Evolutionary conservation across 53 echinoderm and acorn worm genomes (phyloP).

Genomic region (Glandiceps talaboti): DNA sequence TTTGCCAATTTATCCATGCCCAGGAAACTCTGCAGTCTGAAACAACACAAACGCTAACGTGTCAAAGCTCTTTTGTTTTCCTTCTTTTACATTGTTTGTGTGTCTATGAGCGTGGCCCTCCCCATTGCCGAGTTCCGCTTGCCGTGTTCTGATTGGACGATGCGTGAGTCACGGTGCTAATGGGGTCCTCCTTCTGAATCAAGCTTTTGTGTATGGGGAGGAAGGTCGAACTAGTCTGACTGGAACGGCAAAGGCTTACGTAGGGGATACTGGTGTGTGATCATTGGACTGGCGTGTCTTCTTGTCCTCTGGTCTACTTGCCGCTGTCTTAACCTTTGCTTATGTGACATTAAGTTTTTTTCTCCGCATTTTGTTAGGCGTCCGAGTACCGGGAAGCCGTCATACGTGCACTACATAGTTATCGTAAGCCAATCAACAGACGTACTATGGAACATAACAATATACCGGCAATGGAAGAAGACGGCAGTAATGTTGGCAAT

Average conservation of each 20-base stretch:
- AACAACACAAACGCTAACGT: too few relatives aligned
- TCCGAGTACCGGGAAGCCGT: not conserved
- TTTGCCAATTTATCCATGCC: too few relatives aligned
- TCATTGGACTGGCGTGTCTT: not conserved
- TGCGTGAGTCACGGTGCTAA: not conserved
- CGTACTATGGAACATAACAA: not conserved
- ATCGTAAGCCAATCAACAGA: not conserved
- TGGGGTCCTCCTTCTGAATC: not conserved
- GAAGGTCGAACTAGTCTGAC: not conserved
- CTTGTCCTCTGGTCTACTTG: not conserved
- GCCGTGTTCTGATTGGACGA: not conserved
- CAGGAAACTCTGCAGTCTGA: too few relatives aligned
- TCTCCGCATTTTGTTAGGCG: constrained; percentile 1
- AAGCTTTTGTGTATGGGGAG: not conserved
- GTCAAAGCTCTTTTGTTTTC: too few relatives aligned
- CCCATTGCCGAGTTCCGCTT: not conserved
- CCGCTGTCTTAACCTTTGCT: not conserved
- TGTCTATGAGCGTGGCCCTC: not conserved
- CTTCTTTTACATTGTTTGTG: too few relatives aligned
- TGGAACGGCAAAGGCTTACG: not conserved
- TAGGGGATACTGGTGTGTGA: not conserved
- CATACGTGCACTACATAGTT: not conserved
- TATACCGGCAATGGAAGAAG: not conserved
- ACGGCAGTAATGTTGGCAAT: not conserved
- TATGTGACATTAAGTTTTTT: not conserved